Evolutionary conservation across 2,113 vertebrate species (phyloP).

Genomic region (Aegypius monachus): DNA sequence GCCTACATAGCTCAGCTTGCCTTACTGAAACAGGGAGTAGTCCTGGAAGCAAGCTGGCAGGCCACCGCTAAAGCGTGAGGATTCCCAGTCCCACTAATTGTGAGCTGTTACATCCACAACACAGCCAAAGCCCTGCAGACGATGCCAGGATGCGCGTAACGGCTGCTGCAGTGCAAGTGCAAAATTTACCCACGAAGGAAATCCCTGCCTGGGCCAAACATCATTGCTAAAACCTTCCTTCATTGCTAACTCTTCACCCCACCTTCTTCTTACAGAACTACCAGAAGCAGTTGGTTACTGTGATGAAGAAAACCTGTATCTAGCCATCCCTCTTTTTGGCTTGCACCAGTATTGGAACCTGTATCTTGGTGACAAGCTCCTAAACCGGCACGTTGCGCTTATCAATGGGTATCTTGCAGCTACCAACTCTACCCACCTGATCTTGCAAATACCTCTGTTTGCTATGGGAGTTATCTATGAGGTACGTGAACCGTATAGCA

Average conservation of each 20-base stretch:
- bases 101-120: not conserved
- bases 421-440: conserved; percentile 46
- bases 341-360: conserved; percentile 48
- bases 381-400: not conserved
- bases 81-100: not conserved
- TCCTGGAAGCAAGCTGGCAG: not conserved
- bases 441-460: conserved; percentile 58
- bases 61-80: not conserved
- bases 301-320: conserved; percentile 37
- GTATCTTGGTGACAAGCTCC: conserved; percentile 30
- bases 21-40: not conserved
- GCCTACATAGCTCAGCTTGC: not conserved
- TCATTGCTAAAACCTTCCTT: not conserved
- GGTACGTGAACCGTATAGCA: not conserved
- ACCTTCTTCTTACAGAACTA: not conserved
- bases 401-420: conserved; percentile 17
- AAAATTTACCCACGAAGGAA: not conserved
- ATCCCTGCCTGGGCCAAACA: not conserved
- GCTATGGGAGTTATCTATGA: conserved; percentile 51
- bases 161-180: not conserved
- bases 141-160: not conserved
- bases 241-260: not conserved
- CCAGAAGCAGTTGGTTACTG: conserved; percentile 53
- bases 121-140: not conserved
- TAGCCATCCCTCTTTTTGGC: not conserved